Evolutionary conservation across 2,888 invertebrate species (phyloP).

Genomic region (Sesia apiformis): DNA sequence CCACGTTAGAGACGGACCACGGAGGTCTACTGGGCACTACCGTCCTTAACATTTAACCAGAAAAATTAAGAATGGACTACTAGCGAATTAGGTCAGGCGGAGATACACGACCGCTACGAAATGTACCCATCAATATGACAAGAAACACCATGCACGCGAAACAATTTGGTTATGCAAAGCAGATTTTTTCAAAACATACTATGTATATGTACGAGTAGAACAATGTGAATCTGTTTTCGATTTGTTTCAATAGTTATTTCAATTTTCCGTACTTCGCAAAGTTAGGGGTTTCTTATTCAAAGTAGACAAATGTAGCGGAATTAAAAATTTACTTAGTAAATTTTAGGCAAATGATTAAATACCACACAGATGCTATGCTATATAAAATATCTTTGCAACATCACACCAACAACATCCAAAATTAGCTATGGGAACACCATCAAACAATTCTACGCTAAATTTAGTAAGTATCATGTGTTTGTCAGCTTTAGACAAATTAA

Average conservation of each 20-base stretch:
- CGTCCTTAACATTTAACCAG: no score
- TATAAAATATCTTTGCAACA: constrained; percentile 56
- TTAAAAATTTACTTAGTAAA: constrained; percentile 27
- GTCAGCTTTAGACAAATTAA: constrained; percentile 6
- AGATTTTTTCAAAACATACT: constrained; percentile 8
- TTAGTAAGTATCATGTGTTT: constrained; percentile 7
- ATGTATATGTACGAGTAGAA: background rate
- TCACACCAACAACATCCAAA: constrained; percentile 68
- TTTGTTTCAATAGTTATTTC: background rate
- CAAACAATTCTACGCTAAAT: constrained; percentile 65
- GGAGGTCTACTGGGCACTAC: no score
- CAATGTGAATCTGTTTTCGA: background rate
- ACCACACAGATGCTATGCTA: constrained; percentile 64
- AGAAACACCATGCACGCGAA: constrained; percentile 44
- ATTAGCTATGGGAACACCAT: constrained; percentile 67
- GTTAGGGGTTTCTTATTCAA: background rate
- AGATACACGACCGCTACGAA: constrained; percentile 26
- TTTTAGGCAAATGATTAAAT: constrained; percentile 35
- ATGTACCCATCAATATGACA: constrained; percentile 27
- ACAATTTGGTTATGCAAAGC: constrained; percentile 20
- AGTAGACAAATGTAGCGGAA: constrained; percentile 8
- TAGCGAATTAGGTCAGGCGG: no score
- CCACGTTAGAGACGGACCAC: no score
- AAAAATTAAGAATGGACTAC: no score
- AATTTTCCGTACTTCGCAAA: background rate